phyloP scores from a whole-genome alignment of 2,797 vertebrate genomes.

The Sternotherus odoratus region DNA sequence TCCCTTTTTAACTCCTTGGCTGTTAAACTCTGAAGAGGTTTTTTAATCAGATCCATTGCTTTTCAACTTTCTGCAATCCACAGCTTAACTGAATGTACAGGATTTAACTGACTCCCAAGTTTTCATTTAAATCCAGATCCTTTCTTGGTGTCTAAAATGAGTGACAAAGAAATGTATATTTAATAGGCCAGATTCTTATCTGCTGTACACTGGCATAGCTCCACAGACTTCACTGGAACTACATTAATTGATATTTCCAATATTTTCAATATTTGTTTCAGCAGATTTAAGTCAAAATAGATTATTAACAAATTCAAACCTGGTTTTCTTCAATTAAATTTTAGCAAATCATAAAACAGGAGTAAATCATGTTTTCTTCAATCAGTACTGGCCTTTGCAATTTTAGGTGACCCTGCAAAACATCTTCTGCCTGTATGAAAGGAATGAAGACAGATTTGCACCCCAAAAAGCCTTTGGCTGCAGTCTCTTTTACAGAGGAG shows the following conservation, averaged over 20 bases:
- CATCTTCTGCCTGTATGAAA: not conserved
- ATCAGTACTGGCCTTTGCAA: not conserved
- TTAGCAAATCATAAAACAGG: conserved; percentile 26
- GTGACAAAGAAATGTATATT: conserved; percentile 9
- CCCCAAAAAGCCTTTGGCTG: not conserved
- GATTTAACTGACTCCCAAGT: not conserved
- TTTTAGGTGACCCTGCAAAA: conserved; percentile 35
- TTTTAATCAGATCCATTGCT: not conserved
- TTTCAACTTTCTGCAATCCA: conserved; percentile 35
- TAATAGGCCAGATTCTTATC: conserved; percentile 39
- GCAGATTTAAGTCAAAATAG: not conserved
- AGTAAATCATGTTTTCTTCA: not conserved
- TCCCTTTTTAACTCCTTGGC: conserved; percentile 50
- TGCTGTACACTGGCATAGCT: conserved; percentile 17
- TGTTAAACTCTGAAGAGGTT: conserved; percentile 13
- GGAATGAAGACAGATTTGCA: not conserved
- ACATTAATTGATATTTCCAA: conserved; percentile 3
- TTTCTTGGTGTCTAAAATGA: conserved; percentile 45
- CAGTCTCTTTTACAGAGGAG: not conserved
- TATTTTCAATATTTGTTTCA: not conserved
- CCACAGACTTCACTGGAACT: not conserved
- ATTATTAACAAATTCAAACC: not conserved
- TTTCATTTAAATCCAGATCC: conserved; percentile 27
- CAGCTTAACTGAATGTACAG: conserved; percentile 4
- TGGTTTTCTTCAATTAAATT: not conserved